Base-by-base conservation (phyloP, 2,113 vertebrate genomes). In the Alligator sinensis region DNA sequence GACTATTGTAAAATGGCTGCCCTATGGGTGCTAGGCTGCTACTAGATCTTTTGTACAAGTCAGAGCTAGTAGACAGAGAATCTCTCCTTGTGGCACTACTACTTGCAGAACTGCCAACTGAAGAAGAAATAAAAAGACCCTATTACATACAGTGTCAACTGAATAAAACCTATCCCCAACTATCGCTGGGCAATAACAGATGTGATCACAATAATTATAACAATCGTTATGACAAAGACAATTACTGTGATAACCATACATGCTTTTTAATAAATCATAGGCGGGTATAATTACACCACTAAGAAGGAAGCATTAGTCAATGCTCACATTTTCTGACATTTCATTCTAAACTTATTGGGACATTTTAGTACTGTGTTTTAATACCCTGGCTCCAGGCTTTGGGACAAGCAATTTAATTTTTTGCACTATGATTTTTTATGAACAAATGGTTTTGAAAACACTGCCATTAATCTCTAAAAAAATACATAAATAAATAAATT, bases 1-100 rank as follows among this genome's bases (percentile, higher is more conserved):
- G 98, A 98, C 99, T 99, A 98, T 99, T 99, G 98, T 99, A 99
- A 98, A 99, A 99, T 90, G 99, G 99, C 97, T 99, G 99, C 89
- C 99, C 99, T 96, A 99, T 99, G 97, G 99, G 99, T 96, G 99
- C 99, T 98, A 99, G 98, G 98, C 98, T 99, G 98, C 99, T 99
- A 97, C 98, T 99, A 92, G 99, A 98, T 90, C 99, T 99, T 98
- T 99, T 99, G 98, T 99, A 99, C 91, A 99, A 97, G 97, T 99
- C 99, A 96, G 99, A 99, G 96, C 98, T 99, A 96, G 99, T 99
- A 98, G 99, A 98, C 97, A 99, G 97, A 96, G 99, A 99, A 97
- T 99, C 99, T 98, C 99, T 98, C 97, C 99, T 99, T 98, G 99
- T 98, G 96, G 98, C 98, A 97, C 98, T 99, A 98, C 98, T 99